Evolutionary conservation across 2,797 vertebrate species (phyloP), one percentile per base, ranked within the genome.

Genomic region (Falco peregrinus): DNA sequence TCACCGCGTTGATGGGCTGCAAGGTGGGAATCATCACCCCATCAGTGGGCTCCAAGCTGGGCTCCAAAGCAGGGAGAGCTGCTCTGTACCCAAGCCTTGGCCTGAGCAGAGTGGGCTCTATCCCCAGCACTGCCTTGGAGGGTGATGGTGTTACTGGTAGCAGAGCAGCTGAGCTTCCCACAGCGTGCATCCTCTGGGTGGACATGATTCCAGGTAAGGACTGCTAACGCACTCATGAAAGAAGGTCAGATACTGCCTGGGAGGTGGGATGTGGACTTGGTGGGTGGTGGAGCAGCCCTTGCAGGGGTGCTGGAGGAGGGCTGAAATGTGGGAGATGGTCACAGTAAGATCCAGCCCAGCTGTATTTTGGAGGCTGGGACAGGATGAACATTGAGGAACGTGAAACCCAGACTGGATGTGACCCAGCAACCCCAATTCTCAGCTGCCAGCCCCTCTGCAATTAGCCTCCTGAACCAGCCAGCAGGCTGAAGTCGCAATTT

Each of bases 171-270:
- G 17, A 11, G 20, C 17, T 54, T 67, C 41, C 61, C 9, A 1
- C 3, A 2, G 14, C 0, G 0, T 4, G 11, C 1, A 2, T 11
- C 19, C 29, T 70, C 37, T 6, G 5, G 15, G 3, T 0, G 5
- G 60, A 15, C 0, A 1, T 1, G 6, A 6, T 9, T 84, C n/a
- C 33, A 31, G 37, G 57, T 20, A 20, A 57, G 43, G 8, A 8
- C 11, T 4, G 0, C 37, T 24, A 1, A 0, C 4, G 18, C 3
- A 1, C 26, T 19, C 21, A 9, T 6, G 1, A 16, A n/a, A 56
- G 11, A 25, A 11, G 29, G 2, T 28, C 0, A 1, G 24, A 4
- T 26, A 50, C 24, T 31, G 51, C 47, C 47, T 48, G 41, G 41
- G 41, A 41, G 2, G 63, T 7, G 57, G 75, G 78, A 11, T 3